A percentile compares a stretch with the other conserved stretches of the same genome.
Conservation (phyloP, 64 coral and sea anemone genomes). For the Pocillopora damicornis region DNA sequence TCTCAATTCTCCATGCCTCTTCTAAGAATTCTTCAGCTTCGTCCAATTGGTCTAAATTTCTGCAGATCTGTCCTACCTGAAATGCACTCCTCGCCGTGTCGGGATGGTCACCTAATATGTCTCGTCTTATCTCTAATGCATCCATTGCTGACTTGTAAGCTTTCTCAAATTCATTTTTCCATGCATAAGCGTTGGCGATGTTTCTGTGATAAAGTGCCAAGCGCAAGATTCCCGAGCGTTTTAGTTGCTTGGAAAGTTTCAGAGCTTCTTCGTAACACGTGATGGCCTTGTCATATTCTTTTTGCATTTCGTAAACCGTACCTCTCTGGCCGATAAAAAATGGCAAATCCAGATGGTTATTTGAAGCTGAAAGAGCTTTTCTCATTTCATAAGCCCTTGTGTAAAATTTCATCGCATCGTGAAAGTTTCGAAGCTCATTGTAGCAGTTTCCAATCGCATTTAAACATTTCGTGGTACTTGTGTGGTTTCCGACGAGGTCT, state of each 20-base stretch:
- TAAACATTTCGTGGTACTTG: conserved; percentile 22
- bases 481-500: conserved; percentile 16
- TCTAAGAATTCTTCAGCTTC: conserved; percentile 31
- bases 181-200: conserved; percentile 35
- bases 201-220: conserved; percentile 41
- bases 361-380: conserved; percentile 7
- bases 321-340: conserved; percentile 36
- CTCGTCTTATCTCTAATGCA: conserved; percentile 23
- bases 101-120: conserved; percentile 23
- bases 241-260: conserved; percentile 32
- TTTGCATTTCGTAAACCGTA: conserved; percentile 6
- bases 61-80: conserved; percentile 18
- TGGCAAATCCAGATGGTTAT: conserved; percentile 34
- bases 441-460: conserved; percentile 46
- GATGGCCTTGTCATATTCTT: conserved; percentile 10
- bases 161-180: neutral
- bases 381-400: conserved; percentile 44
- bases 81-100: conserved; percentile 25
- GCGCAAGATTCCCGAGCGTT: conserved; percentile 19
- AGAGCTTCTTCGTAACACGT: conserved; percentile 42
- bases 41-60: neutral
- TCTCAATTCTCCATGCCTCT: conserved; percentile 36
- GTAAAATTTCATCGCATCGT: conserved; percentile 20
- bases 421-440: neutral
- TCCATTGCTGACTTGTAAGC: conserved; percentile 14